Evolutionary conservation across 1,140 invertebrate genomes (phyloP), one percentile per base, ranked within the genome.

Genomic region (Melipona quadrifasciata): DNA sequence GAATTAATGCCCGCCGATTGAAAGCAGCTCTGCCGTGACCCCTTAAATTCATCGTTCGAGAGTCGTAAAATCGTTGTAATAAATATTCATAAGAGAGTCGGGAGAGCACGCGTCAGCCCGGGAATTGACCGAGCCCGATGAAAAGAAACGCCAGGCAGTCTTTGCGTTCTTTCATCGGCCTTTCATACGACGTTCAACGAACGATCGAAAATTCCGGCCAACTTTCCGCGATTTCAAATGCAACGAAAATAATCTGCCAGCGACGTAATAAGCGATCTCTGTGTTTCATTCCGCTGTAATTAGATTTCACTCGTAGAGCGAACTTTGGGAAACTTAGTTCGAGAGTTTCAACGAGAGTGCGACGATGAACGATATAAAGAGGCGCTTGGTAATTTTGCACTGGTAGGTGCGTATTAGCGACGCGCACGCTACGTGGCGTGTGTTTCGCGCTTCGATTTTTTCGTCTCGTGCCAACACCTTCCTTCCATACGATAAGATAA

Each of bases 31-130:
- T 31, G 71, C 17, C 47, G 47, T 53, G 67, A 12, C 47, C 71
- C 27, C n/a, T 73, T 72, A 72, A 72, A 72, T 72, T 73, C 71
- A 55, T 73, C 71, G 47, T 47, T 53, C 24, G 2, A 27, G 17
- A 73, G 53, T 73, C 47, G 19, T 31, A 12, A 1, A 73, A 2
- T 73, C n/a, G 39, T 55, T 12, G 39, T 55, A 55, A 73, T 73
- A 73, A 72, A 72, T 72, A 72, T 72, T 72, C 70, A 72, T 51
- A 51, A 51, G 70, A 51, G 70, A 24, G 34, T 27, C 70, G 6
- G 12, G 39, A 39, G 24, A 39, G 24, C 70, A 34, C n/a, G n/a
- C n/a, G 39, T 53, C 47, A 53, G n/a, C 24, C 17, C 71, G n/a
- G n/a, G n/a, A 16, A 55, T 55, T 31, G 17, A 47, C n/a, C 10